Evolutionary conservation across 2,888 invertebrate genomes (phyloP).

Genomic region (Eledona agricola): DNA sequence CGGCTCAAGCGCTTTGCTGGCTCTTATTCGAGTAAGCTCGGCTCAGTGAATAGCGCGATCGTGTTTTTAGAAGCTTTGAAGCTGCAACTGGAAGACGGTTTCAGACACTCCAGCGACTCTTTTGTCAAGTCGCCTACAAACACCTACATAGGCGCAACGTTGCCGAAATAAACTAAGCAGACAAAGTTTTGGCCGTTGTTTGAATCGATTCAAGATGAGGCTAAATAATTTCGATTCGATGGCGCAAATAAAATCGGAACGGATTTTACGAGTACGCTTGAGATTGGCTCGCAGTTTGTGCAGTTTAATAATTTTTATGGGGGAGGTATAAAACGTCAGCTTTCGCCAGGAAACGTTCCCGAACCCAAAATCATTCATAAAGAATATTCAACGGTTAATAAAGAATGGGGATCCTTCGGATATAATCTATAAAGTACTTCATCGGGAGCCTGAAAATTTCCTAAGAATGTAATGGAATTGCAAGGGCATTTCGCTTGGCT

Average conservation of each 20-base stretch:
- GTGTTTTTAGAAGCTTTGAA: constrained; percentile 26
- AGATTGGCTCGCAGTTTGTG: constrained; percentile 51
- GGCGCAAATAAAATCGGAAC: constrained; percentile 48
- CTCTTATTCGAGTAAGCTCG: constrained; percentile 23
- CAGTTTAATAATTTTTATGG: constrained; percentile 59
- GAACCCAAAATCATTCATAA: constrained; percentile 40
- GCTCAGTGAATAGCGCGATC: constrained; percentile 27
- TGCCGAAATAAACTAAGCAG: too few relatives aligned
- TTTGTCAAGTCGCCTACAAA: constrained; percentile 21
- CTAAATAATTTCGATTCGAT: constrained; percentile 31
- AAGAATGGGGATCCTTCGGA: too few relatives aligned
- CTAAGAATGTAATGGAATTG: constrained; percentile 51
- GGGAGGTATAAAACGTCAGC: constrained; percentile 51
- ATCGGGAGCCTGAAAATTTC: constrained; percentile 48
- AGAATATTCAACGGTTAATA: too few relatives aligned
- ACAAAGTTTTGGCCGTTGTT: too few relatives aligned
- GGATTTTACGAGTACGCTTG: constrained; percentile 52
- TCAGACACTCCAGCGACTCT: constrained; percentile 21
- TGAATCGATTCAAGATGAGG: constrained; percentile 28
- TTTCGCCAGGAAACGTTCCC: constrained; percentile 35
- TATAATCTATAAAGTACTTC: constrained; percentile 53
- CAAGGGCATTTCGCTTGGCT: constrained; percentile 39
- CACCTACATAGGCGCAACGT: constrained; percentile 22
- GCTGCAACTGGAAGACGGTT: constrained; percentile 24
- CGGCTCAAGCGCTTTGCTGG: constrained; percentile 4